Conservation (phyloP, 1,140 invertebrate species). For the Drosophila sp. region DNA sequence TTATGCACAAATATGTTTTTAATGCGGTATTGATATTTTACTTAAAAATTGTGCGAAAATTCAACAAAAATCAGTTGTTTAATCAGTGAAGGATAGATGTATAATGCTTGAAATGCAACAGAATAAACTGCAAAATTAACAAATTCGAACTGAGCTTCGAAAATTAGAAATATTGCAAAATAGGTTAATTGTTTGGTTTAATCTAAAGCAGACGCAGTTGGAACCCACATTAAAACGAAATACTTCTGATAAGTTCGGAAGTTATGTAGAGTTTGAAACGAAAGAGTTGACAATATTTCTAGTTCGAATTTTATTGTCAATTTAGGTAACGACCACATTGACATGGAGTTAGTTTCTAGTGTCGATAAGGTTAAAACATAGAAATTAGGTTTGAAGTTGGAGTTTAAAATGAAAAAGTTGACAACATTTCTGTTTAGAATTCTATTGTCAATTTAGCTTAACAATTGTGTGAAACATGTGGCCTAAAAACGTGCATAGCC, state of each 20-base stretch:
- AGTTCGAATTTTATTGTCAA: constrained; percentile 18
- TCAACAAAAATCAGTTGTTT: too few relatives aligned
- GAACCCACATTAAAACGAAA: not conserved
- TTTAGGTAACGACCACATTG: not conserved
- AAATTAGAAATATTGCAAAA: not conserved
- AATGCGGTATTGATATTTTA: too few relatives aligned
- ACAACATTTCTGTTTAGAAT: constrained; percentile 12
- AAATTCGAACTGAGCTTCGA: not conserved
- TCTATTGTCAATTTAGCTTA: constrained; percentile 11
- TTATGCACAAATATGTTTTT: too few relatives aligned
- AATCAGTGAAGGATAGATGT: too few relatives aligned
- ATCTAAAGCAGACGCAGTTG: not conserved
- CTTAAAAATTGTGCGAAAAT: too few relatives aligned
- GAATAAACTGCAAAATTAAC: not conserved
- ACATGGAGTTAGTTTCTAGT: too few relatives aligned
- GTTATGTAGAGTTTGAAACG: not conserved
- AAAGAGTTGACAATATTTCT: not conserved
- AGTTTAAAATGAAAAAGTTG: not conserved
- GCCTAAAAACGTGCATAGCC: constrained; percentile 1
- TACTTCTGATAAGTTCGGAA: not conserved
- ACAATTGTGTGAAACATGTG: constrained; percentile 28
- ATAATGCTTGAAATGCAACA: not conserved
- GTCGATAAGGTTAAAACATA: not conserved
- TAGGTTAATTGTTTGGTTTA: not conserved
- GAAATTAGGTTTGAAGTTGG: too few relatives aligned